Base-by-base conservation (phyloP, 2,113 vertebrate genomes). In the Colossoma macropomum region DNA sequence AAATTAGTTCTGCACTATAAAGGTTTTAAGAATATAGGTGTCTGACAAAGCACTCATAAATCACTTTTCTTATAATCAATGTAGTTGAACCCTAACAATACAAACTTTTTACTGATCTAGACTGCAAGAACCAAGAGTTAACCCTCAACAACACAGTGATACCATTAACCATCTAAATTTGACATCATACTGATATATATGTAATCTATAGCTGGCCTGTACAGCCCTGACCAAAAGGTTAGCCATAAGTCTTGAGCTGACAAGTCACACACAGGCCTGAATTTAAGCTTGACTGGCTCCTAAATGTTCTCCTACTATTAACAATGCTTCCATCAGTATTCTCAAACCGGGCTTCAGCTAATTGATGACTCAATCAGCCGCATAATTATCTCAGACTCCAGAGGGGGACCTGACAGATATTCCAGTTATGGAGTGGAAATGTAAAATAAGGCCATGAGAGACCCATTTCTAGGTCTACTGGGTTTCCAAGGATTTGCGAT, bases 291-390 rank as follows among this genome's bases (percentile, higher is more conserved):
- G 32, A 56, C 27, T 0, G 23, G 32, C 11, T 16, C 66, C 34
- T 60, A 78, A 81, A 80, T 34, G 72, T 70, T 77, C 25, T 27
- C 66, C 77, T 52, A n/a, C n/a, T 62, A 38, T 78, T 23, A 81
- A 77, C 84, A 82, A 41, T 9, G 8, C 32, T n/a, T n/a, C 41
- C 56, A 52, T 65, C 25, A 27, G 66, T 62, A 48, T 62, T 74
- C 68, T 65, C 54, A 79, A 69, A 75, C 60, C 25, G 72, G 25
- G 52, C 62, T 75, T 56, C 75, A 82, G 75, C 84, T 82, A 73
- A 82, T 79, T 74, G 52, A 82, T 62, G 72, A 60, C 77, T 86
- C 78, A 71, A 79, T 80, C 76, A 62, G 45, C 80, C 81, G 38
- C 32, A 83, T 86, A 79, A 86, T 86, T 70, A 30, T 76, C 71